Conservation (phyloP, 2,113 vertebrate genomes). For the Ceyx margarethae region DNA sequence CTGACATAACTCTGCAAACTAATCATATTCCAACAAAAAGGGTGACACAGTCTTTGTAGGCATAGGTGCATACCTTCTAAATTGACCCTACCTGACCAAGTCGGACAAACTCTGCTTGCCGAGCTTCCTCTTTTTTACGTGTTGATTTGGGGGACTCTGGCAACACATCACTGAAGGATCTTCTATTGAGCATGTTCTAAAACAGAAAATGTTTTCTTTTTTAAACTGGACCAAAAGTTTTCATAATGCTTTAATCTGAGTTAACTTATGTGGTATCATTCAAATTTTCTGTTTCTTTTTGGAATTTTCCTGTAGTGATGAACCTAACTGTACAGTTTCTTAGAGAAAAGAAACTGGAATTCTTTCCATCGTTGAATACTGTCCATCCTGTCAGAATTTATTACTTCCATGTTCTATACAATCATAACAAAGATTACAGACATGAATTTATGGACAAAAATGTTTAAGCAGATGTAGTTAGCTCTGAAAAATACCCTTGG, state of each 20-base stretch:
- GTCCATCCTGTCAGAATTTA: neutral
- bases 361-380: neutral
- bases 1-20: neutral
- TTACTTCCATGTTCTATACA: neutral
- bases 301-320: neutral
- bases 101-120: slow-evolving; percentile 96
- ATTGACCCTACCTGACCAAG: slow-evolving; percentile 87
- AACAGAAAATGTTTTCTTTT: slow-evolving; percentile 51
- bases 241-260: neutral
- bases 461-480: neutral
- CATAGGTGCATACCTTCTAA: neutral
- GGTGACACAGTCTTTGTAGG: neutral
- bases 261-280: neutral
- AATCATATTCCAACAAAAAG: neutral
- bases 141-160: slow-evolving; percentile 97
- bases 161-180: slow-evolving; percentile 96
- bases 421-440: neutral
- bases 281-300: neutral
- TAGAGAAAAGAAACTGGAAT: neutral
- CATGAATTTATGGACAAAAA: neutral
- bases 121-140: slow-evolving; percentile 94
- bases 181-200: slow-evolving; percentile 97
- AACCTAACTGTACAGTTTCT: neutral
- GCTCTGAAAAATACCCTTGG: neutral
- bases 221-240: neutral